Conservation (phyloP, 2,888 invertebrate genomes). For the Lagria hirta region DNA sequence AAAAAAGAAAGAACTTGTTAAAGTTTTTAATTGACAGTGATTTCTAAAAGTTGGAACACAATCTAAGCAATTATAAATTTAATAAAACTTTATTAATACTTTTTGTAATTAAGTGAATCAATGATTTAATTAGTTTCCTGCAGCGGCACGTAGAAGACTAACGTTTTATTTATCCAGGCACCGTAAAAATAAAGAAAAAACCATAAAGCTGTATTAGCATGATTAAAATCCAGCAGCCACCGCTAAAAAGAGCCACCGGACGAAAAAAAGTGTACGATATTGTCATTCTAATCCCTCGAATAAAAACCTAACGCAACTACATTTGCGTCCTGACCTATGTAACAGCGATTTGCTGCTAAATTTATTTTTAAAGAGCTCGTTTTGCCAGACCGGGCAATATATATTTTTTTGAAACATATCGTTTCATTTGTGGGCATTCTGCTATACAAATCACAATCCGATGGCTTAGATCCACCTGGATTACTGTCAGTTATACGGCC, state of each 20-base stretch:
- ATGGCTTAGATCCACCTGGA: constrained; percentile 50
- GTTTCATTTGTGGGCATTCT: constrained; percentile 46
- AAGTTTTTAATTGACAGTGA: too few relatives aligned
- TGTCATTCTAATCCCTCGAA: constrained; percentile 24
- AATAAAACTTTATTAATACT: too few relatives aligned
- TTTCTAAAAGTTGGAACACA: too few relatives aligned
- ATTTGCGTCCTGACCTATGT: constrained; percentile 33
- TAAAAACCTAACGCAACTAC: constrained; percentile 27
- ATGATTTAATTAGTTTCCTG: too few relatives aligned
- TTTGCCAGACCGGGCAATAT: constrained; percentile 19
- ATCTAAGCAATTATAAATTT: too few relatives aligned
- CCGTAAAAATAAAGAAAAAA: too few relatives aligned
- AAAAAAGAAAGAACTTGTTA: too few relatives aligned
- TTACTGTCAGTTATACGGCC: constrained; percentile 42
- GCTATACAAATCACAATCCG: constrained; percentile 51
- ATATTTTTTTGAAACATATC: constrained; percentile 24
- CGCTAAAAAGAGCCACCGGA: constrained; percentile 3
- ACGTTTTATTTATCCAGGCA: too few relatives aligned
- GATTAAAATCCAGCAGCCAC: too few relatives aligned
- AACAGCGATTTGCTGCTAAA: constrained; percentile 35
- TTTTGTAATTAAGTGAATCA: too few relatives aligned
- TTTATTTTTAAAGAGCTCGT: constrained; percentile 37
- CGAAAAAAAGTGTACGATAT: constrained; percentile 14
- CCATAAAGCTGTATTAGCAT: too few relatives aligned
- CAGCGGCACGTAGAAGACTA: too few relatives aligned